phyloP scores from a whole-genome alignment of 1,140 invertebrate species.

The Drosophila takahashii region DNA sequence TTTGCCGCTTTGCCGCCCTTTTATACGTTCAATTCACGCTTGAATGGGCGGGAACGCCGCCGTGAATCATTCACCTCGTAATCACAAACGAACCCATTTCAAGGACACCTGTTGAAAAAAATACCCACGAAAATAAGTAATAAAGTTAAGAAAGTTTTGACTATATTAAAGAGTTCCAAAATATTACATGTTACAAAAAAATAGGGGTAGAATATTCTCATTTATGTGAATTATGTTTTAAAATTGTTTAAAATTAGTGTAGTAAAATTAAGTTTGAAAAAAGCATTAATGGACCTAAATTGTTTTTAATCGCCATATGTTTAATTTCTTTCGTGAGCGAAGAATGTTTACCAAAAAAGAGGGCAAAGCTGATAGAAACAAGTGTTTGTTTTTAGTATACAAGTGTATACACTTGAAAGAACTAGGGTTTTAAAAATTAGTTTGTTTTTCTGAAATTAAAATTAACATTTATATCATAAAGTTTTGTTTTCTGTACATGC shows the following conservation, averaged over 20 bases:
- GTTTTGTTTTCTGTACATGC: no score
- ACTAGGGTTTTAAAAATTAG: no score
- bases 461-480: no score
- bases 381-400: not conserved
- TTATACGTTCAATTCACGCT: conserved; percentile 10
- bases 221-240: no score
- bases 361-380: not conserved
- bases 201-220: no score
- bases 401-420: no score
- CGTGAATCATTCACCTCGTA: conserved; percentile 25
- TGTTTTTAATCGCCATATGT: conserved; percentile 1
- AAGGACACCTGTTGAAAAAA: conserved; percentile 33
- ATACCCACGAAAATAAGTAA: not conserved
- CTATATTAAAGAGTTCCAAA: no score
- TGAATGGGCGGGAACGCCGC: conserved; percentile 3
- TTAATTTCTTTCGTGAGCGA: not conserved
- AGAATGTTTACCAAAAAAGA: not conserved
- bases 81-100: not conserved
- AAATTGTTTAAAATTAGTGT: no score
- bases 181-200: no score
- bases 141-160: no score
- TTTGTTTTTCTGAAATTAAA: not conserved
- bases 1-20: conserved; percentile 40
- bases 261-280: no score
- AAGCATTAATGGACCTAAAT: not conserved